phyloP scores from a whole-genome alignment of 2,888 invertebrate species.

The Perizoma flavofasciatum region DNA sequence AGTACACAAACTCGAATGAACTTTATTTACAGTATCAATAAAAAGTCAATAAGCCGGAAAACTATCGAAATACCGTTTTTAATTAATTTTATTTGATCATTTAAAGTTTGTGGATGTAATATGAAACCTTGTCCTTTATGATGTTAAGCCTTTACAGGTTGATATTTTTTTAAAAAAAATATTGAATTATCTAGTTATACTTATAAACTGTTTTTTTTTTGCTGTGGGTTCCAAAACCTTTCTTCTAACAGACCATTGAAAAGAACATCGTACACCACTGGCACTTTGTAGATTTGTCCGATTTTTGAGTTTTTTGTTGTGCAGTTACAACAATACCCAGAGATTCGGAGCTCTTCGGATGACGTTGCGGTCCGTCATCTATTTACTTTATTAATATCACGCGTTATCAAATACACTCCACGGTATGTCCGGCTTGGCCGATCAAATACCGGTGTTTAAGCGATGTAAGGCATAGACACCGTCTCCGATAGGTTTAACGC shows the following conservation, averaged over 20 bases:
- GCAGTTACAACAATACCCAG: not conserved
- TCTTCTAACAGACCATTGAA: too few relatives aligned
- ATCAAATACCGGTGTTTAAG: conserved; percentile 17
- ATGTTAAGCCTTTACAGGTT: too few relatives aligned
- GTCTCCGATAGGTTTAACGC: too few relatives aligned
- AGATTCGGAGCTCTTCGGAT: conserved; percentile 6
- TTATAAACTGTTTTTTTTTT: too few relatives aligned
- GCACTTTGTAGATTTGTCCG: too few relatives aligned
- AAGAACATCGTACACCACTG: too few relatives aligned
- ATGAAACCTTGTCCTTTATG: not conserved
- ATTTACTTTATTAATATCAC: conserved; percentile 51
- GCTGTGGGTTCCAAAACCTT: too few relatives aligned
- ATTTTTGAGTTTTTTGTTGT: too few relatives aligned
- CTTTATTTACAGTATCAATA: conserved; percentile 72
- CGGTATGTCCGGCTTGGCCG: conserved; percentile 10
- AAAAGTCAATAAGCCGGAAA: conserved; percentile 75
- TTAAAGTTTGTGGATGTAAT: conserved; percentile 24
- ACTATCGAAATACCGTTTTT: conserved; percentile 74
- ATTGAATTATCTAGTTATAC: too few relatives aligned
- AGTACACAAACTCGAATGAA: conserved; percentile 57
- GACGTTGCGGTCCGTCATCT: conserved; percentile 34
- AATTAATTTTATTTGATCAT: conserved; percentile 63
- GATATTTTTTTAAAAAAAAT: too few relatives aligned
- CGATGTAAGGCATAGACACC: conserved; percentile 1
- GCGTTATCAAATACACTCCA: conserved; percentile 41